These are phyloP conservation scores for Amiota communis DNA, from an alignment of 2,888 invertebrate genomes.

Conservation along the genomic window DNA sequence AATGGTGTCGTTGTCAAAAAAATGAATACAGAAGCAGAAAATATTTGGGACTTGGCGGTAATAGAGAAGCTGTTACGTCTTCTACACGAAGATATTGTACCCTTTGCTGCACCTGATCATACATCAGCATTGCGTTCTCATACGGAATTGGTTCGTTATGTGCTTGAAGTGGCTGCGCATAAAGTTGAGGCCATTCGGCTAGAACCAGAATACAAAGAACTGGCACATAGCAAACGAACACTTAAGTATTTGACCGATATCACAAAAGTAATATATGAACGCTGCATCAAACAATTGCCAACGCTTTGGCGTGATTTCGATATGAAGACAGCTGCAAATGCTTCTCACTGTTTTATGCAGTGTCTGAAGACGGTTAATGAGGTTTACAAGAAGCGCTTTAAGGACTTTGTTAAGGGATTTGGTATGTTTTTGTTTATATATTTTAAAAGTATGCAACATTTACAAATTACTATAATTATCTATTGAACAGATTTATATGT, in stretches of 20 bases:
- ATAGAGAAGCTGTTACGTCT: slow-evolving; percentile 65
- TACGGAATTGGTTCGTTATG: slow-evolving; percentile 76
- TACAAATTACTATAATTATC: too few relatives aligned
- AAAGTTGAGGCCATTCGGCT: slow-evolving; percentile 62
- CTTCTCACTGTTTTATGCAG: slow-evolving; percentile 76
- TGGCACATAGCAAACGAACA: slow-evolving; percentile 65
- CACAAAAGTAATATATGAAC: slow-evolving; percentile 69
- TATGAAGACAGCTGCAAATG: slow-evolving; percentile 73
- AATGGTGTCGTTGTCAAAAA: slow-evolving; percentile 62
- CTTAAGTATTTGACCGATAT: slow-evolving; percentile 66
- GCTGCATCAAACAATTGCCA: slow-evolving; percentile 74
- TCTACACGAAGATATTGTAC: slow-evolving; percentile 72
- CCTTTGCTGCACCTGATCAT: slow-evolving; percentile 74
- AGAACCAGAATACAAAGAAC: slow-evolving; percentile 68
- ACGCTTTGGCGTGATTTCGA: slow-evolving; percentile 75
- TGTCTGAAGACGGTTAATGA: slow-evolving; percentile 65
- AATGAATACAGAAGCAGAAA: slow-evolving; percentile 63
- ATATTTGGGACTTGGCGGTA: slow-evolving; percentile 69
- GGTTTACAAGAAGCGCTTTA: slow-evolving; percentile 65
- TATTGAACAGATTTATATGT: slow-evolving; percentile 49
- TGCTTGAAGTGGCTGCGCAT: slow-evolving; percentile 70
- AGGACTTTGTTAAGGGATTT: slow-evolving; percentile 65
- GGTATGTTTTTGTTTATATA: slow-evolving; percentile 49
- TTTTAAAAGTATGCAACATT: background rate
- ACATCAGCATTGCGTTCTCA: slow-evolving; percentile 74